Percentiles rank a stretch among this genome's conserved stretches.
Evolutionary conservation across 2,113 vertebrate genomes (phyloP).

Genomic region (Sinocyclocheilus anshuiensis): DNA sequence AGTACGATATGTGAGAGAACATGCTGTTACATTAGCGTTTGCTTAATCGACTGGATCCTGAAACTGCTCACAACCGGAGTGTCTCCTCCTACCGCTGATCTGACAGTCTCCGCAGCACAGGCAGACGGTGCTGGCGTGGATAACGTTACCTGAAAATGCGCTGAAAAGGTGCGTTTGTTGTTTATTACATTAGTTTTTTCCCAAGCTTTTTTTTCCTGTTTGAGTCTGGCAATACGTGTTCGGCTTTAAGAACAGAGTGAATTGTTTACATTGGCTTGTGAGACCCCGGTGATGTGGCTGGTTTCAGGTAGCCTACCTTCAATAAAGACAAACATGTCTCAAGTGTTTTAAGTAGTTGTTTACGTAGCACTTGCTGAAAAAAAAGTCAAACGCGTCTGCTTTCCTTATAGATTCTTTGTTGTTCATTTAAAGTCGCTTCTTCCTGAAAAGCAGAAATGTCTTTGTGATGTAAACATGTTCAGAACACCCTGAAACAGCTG

Average conservation of each 20-base stretch:
- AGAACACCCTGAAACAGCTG: background rate
- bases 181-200: background rate
- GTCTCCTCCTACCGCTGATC: conserved; percentile 12
- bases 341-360: background rate
- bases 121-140: background rate
- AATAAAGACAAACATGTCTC: background rate
- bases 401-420: background rate
- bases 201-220: background rate
- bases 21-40: background rate
- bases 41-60: background rate
- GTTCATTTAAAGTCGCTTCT: background rate
- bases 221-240: no score
- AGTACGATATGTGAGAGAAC: background rate
- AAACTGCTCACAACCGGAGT: background rate
- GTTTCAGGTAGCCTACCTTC: background rate
- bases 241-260: background rate
- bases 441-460: background rate
- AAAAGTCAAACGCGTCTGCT: background rate
- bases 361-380: background rate
- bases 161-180: background rate
- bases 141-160: background rate
- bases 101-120: background rate
- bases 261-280: background rate
- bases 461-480: background rate
- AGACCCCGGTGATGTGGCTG: background rate